Evolutionary conservation across 2,113 vertebrate species (phyloP).

Genomic region (Aspidoscelis tigris): DNA sequence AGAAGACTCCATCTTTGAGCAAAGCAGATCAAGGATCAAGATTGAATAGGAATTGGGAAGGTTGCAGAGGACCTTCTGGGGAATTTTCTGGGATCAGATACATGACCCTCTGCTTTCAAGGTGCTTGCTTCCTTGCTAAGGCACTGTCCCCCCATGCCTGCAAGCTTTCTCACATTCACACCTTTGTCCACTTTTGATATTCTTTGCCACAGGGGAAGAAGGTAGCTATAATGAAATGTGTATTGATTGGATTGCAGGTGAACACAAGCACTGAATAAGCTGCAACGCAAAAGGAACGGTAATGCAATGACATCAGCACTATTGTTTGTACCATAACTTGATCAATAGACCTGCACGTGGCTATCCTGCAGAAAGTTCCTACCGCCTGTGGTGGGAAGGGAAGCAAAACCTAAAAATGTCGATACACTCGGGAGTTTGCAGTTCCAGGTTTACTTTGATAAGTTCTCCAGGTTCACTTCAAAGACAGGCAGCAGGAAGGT

Average conservation of each 20-base stretch:
- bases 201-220: too few species aligned
- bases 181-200: too few species aligned
- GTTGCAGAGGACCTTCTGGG: too few species aligned
- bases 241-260: background rate
- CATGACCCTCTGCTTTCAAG: too few species aligned
- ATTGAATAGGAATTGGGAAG: too few species aligned
- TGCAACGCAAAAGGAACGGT: background rate
- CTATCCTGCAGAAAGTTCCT: background rate
- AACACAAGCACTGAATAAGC: too few species aligned
- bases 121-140: too few species aligned
- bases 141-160: too few species aligned
- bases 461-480: background rate
- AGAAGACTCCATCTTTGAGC: too few species aligned
- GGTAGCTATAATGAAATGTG: background rate
- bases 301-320: background rate
- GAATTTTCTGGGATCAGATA: too few species aligned
- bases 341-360: background rate
- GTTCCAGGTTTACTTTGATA: background rate
- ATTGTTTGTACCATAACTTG: background rate
- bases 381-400: constrained; percentile 6
- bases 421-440: background rate
- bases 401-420: background rate
- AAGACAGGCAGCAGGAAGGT: background rate
- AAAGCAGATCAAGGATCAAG: too few species aligned
- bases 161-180: too few species aligned